Base-by-base conservation (phyloP, 2,888 invertebrate genomes). In the Acronicta aceris region DNA sequence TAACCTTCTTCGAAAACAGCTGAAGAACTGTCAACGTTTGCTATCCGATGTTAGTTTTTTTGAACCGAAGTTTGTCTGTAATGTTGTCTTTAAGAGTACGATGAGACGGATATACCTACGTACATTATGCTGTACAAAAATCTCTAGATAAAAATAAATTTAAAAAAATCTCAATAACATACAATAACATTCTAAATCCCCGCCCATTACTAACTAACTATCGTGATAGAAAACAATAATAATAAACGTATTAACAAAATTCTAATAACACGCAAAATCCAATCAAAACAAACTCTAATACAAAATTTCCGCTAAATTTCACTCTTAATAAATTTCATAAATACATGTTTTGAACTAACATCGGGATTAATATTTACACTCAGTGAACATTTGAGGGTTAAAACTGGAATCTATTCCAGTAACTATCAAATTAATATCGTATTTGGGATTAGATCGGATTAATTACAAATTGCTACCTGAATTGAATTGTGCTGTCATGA, bases 361-460 rank as follows among this genome's bases (percentile, higher is more conserved):
- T 46, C 43, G 40, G 63, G 60, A 65, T 73, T 68, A 70, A 74
- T 61, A 59, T 52, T 55, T 58, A 53, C 53, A 58, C 41, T 54
- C 43, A 45, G 38, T 56, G 52, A 59, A 60, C 58, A 42, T 17
- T 55, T 13, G 50, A 48, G 72, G 76, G 74, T 74, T 76, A 65
- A 65, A 53, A 55, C 59, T 61, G 65, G 52, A 65, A 69, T 59
- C 46, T 50, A 47, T 55, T 59, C 50, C 47, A 30, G 54, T 51
- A 55, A 55, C 47, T 57, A 72, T 75, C 73, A 70, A 74, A 72
- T 76, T 76, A 72, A 74, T 77, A 63, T 75, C 75, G 64, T 74
- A 74, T 76, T 70, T 64, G 59, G 76, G 72, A 75, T 77, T 75
- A 72, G 15, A 25, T 42, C 12, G 64, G 54, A 60, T 65, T 51